Base-by-base conservation (phyloP, 1,140 invertebrate genomes). In the Zophobas morio region DNA sequence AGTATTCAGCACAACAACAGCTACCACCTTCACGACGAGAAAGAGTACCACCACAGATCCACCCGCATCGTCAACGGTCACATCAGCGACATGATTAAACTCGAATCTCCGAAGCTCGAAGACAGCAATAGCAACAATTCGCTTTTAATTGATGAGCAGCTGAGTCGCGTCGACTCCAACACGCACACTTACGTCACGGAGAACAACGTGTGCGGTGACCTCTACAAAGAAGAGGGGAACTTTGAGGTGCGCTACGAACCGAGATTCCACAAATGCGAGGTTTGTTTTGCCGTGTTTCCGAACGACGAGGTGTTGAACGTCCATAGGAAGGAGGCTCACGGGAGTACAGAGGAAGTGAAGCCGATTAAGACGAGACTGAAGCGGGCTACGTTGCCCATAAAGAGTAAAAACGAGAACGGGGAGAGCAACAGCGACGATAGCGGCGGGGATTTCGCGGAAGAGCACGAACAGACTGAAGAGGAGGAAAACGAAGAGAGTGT, bases 171-270 rank as follows among this genome's bases (percentile, higher is more conserved):
- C 3, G 42, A 63, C 36, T 49, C 47, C 42, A 66, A 75, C 20
- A 78, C 75, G 56, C 49, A 72, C 75, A 60, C 77, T 57, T 81
- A 46, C 70, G 60, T 53, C 6, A 20, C 20, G 37, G 60, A 70
- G 60, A 77, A 33, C 39, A 42, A 36, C 34, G 75, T 90, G 66
- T 91, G 90, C 81, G 87, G 88, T 32, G 88, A 90, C 81, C 85
- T 87, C 6, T 86, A 85, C 37, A 83, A 87, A 6, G 86, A 88
- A 32, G 85, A 86, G n/a, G 85, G 82, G 36, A 87, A 83, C 78
- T 81, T 90, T 40, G 84, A 86, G 35, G 79, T 81, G 2, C 89
- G 90, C 80, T 90, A 87, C 76, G 86, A 89, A 49, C 86, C 87
- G 77, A 89, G 90, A 57, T 90, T 89, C 78, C 87, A 81, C 42